Percentiles rank a stretch among this genome's conserved stretches.
phyloP scores from a whole-genome alignment of 2,888 invertebrate species.

The Pristionchus mayeri region DNA sequence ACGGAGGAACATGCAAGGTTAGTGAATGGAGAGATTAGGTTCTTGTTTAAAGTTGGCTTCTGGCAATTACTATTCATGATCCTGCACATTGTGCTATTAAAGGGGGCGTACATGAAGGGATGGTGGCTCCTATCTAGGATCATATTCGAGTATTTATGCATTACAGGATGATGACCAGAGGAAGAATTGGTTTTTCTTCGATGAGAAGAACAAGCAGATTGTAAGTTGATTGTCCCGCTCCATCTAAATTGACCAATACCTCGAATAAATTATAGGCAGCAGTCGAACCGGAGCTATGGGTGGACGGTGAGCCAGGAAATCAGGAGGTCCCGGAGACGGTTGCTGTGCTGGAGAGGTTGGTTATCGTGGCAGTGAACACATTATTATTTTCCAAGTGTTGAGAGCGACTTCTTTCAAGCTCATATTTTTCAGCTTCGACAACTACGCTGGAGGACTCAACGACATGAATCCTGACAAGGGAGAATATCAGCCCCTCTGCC shows the following conservation, averaged over 20 bases:
- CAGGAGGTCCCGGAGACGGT: slow-evolving; percentile 46
- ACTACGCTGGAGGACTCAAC: slow-evolving; percentile 47
- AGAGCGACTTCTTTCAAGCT: not conserved
- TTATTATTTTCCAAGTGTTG: no score
- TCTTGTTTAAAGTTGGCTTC: no score
- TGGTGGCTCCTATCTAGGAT: no score
- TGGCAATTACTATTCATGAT: no score
- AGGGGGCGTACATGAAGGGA: no score
- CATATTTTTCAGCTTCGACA: slow-evolving; percentile 37
- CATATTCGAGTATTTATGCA: no score
- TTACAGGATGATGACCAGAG: slow-evolving; percentile 12
- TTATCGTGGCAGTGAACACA: no score
- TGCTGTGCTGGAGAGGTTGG: slow-evolving; percentile 51
- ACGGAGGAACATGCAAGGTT: slow-evolving; percentile 5
- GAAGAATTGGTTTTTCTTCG: slow-evolving; percentile 48
- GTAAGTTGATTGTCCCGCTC: not conserved
- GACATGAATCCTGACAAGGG: slow-evolving; percentile 51
- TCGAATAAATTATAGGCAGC: not conserved
- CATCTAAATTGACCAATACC: not conserved
- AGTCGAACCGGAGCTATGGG: slow-evolving; percentile 43
- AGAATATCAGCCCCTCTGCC: slow-evolving; percentile 51
- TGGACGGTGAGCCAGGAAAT: slow-evolving; percentile 52
- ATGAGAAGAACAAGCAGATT: slow-evolving; percentile 21
- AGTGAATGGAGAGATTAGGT: no score
- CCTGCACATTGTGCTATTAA: no score